phyloP scores from a whole-genome alignment of 2,888 invertebrate species.

The Beris morrisii region DNA sequence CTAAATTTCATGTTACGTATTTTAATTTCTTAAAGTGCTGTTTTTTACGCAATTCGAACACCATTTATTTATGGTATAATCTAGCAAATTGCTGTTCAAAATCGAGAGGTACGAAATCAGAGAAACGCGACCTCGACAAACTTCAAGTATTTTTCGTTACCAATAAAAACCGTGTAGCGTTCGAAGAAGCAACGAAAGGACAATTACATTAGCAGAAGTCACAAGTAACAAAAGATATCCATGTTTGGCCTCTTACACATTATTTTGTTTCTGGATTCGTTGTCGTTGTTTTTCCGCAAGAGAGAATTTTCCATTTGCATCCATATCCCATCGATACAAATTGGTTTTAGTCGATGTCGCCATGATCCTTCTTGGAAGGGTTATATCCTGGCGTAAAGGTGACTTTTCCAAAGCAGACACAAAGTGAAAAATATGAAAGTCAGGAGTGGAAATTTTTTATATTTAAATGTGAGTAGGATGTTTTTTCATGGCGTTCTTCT shows the following conservation, averaged over 20 bases:
- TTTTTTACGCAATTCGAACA: conserved; percentile 1
- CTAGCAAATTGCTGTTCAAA: conserved; percentile 33
- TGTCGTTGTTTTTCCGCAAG: background rate
- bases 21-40: conserved; percentile 23
- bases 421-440: conserved; percentile 36
- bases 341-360: conserved; percentile 29
- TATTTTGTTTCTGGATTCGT: conserved; percentile 26
- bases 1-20: background rate
- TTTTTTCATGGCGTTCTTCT: conserved; percentile 9
- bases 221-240: conserved; percentile 26
- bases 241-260: conserved; percentile 26
- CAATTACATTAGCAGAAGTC: conserved; percentile 37
- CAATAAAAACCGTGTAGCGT: conserved; percentile 24
- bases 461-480: conserved; percentile 31
- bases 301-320: background rate
- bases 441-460: conserved; percentile 28
- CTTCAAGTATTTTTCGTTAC: background rate
- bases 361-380: conserved; percentile 9
- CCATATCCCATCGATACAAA: conserved; percentile 31
- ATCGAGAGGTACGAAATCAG: conserved; percentile 29
- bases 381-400: conserved; percentile 20
- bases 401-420: background rate
- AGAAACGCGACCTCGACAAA: conserved; percentile 8
- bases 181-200: conserved; percentile 22
- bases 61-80: conserved; percentile 33